phyloP scores from a whole-genome alignment of 1,140 invertebrate genomes.

The Augochlora pura region DNA sequence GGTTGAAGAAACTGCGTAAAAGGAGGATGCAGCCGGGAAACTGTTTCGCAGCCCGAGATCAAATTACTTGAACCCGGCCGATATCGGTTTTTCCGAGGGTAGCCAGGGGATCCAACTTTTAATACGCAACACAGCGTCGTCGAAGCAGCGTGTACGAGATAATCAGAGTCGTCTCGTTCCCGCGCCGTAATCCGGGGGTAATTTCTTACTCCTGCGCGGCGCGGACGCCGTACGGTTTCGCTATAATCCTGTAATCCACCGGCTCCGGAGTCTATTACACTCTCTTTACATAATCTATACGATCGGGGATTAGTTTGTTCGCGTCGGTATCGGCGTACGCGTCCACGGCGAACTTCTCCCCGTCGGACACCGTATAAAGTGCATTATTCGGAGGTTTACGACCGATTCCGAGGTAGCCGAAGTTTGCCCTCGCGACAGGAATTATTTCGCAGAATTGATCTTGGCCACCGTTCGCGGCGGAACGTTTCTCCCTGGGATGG shows the following conservation, averaged over 20 bases:
- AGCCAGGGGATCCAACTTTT: too few species aligned
- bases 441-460: slow-evolving; percentile 44
- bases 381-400: slow-evolving; percentile 19
- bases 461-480: background rate
- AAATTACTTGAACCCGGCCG: too few species aligned
- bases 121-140: background rate
- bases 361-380: background rate
- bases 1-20: too few species aligned
- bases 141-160: slow-evolving; percentile 30
- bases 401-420: background rate
- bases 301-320: slow-evolving; percentile 16
- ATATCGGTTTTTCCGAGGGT: too few species aligned
- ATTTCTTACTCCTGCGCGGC: slow-evolving; percentile 25
- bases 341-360: background rate
- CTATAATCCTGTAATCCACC: slow-evolving; percentile 43
- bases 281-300: slow-evolving; percentile 49
- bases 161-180: slow-evolving; percentile 38
- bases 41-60: too few species aligned
- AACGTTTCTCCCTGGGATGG: background rate
- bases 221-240: slow-evolving; percentile 17
- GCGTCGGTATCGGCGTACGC: background rate
- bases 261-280: slow-evolving; percentile 34
- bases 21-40: too few species aligned
- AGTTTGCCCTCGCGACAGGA: slow-evolving; percentile 1
- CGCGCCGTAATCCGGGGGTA: slow-evolving; percentile 31